Base-by-base conservation (phyloP, 1,140 invertebrate genomes). In the Drosophila bocki region DNA sequence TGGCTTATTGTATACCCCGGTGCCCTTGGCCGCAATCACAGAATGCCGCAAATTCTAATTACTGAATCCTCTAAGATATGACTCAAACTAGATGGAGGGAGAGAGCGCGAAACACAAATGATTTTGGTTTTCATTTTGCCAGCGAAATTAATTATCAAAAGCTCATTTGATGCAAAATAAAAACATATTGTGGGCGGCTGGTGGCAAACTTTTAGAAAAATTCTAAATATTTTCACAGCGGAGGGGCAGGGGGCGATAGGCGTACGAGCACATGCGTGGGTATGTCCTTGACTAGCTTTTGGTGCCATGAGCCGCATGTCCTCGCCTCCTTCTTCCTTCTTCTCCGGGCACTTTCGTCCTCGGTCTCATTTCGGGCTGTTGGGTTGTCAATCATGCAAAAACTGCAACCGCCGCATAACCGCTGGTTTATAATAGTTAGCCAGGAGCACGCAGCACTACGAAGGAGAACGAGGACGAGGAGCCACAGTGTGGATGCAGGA, bases 311-410 rank as follows among this genome's bases (percentile, higher is more conserved):
- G 50, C 47, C 47, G 45, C 42, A 29, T 59, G 69, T 56, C 64
- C 65, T 50, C 63, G 48, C 17, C 68, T 50, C 47, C 50, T 39
- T 47, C 26, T 51, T 45, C 17, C 35, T 32, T 35, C 44, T 48
- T 13, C 45, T 44, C 12, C 47, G 42, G 12, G 15, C 41, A 12
- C 37, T 64, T 33, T 51, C 26, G 26, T 39, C 47, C 67, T 69
- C 63, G 59, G 33, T 57, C 67, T 54, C 63, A 61, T 72, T 70
- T 68, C 83, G 75, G 83, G 51, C 65, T 88, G 80, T 88, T 84
- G 80, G 80, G 71, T 78, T 88, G 84, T 90, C 84, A 88, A 88
- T 88, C 85, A 90, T 88, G 84, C 84, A 88, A 88, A 90, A 88
- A 84, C 85, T 84, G 84, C 81, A 90, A 84, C 85, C 78, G 81